Base-by-base conservation (phyloP, 2,888 invertebrate species). In the Phyllotreta striolata region DNA sequence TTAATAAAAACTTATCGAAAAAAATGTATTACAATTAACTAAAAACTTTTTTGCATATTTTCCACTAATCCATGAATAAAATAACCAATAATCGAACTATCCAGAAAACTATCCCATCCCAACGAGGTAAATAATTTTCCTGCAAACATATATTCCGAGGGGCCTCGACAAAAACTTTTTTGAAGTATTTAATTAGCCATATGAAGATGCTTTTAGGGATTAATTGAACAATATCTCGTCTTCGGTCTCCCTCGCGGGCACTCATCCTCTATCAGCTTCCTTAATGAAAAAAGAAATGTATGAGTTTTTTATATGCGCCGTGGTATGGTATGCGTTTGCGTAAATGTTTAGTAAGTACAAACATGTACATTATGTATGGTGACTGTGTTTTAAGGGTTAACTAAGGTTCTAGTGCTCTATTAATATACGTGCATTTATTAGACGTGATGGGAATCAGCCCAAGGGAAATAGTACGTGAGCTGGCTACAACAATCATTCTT, bases 381-480 rank as follows among this genome's bases (percentile, higher is more conserved):
- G 54, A 40, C 43, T 55, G 37, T 49, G 39, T 35, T 12, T 47
- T 13, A 41, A 55, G 58, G 63, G 63, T 63, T 63, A 63, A 63
- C 63, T 34, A n/a, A 58, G 52, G 44, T 52, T 63, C 39, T 63
- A 63, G 63, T 63, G 63, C 37, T 63, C 58, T 54, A 63, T 63
- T 63, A 63, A 58, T 54, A 63, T 51, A 40, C 46, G 44, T 24
- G 44, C 58, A 59, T 54, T 54, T 58, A 63, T 58, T 35, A 54
- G 47, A 44, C 14, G 9, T 12, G 40, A 46, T 37, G 52, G 52
- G 44, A 59, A 43, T 59, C 9, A 10, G 43, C 13, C 43, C 14
- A 38, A 55, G 44, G 61, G 43, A 40, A 38, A 54, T 61, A 61
- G 61, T 61, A 37, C 12, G 43, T 24, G 61, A 37, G 61, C 39